Conservation (phyloP, 2,113 vertebrate species). For the Cephalopholis sonnerati region DNA sequence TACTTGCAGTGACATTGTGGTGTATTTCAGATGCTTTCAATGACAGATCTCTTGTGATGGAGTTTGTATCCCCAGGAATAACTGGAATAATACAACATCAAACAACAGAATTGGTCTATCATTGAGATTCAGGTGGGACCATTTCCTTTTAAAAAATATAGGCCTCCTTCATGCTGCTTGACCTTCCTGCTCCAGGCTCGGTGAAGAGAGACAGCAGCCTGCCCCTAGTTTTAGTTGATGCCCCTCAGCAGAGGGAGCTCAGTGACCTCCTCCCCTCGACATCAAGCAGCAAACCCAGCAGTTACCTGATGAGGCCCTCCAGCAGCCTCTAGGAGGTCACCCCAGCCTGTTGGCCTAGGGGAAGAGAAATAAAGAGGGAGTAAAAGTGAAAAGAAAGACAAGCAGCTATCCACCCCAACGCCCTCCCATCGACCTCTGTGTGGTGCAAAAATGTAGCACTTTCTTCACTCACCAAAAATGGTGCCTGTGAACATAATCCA, state of each 20-base stretch:
- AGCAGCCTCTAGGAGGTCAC: conserved; percentile 40
- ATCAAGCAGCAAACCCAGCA: conserved; percentile 47
- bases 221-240: conserved; percentile 25
- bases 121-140: conserved; percentile 31
- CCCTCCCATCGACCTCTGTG: not conserved
- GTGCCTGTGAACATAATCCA: not conserved
- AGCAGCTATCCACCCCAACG: not conserved
- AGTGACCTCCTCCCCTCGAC: conserved; percentile 16
- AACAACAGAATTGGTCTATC: not conserved
- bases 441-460: not conserved
- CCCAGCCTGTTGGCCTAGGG: conserved; percentile 18
- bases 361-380: conserved; percentile 34
- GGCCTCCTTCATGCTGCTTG: conserved; percentile 8
- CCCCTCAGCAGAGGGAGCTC: conserved; percentile 29
- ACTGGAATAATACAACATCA: not conserved
- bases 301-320: conserved; percentile 46
- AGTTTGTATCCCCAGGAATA: not conserved
- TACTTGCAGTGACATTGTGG: not conserved
- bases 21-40: not conserved
- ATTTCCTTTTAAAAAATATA: conserved; percentile 17
- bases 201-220: conserved; percentile 32
- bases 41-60: not conserved
- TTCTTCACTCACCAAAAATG: not conserved
- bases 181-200: conserved; percentile 26
- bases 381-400: not conserved